These are phyloP conservation scores for Flexamia atlantica DNA, from an alignment of 2,888 invertebrate species.

Conservation along the genomic window DNA sequence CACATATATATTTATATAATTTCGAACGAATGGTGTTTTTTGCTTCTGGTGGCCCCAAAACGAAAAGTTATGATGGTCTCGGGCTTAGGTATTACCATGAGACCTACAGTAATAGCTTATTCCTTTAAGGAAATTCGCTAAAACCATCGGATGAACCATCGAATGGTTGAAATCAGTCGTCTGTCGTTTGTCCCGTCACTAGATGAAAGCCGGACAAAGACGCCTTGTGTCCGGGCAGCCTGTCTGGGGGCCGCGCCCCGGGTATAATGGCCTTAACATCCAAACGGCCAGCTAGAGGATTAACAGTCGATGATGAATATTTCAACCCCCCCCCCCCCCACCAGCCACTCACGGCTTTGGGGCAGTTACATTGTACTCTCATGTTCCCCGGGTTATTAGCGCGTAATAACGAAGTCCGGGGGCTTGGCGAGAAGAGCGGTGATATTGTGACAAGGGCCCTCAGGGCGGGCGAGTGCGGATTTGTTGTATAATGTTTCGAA, in stretches of 20 bases:
- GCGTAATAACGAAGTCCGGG: background rate
- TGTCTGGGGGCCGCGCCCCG: background rate
- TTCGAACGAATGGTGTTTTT: no score
- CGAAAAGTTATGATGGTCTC: no score
- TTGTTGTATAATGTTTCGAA: no score
- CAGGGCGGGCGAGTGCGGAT: background rate
- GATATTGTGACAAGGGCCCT: slow-evolving; percentile 7
- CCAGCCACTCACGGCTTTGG: background rate
- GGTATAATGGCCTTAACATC: slow-evolving; percentile 4
- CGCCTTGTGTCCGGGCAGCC: background rate
- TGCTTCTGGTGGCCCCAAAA: no score
- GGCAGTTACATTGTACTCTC: background rate
- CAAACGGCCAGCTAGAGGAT: background rate
- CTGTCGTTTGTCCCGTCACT: no score
- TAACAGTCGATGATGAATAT: slow-evolving; percentile 4
- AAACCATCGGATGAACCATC: no score
- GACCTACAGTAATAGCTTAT: no score
- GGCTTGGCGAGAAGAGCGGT: background rate
- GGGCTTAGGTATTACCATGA: no score
- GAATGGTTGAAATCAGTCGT: no score
- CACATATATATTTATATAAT: no score
- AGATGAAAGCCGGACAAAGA: background rate
- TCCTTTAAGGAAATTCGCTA: no score
- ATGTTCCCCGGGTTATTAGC: background rate
- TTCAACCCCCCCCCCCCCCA: background rate